Conservation (phyloP, 2,113 vertebrate species). For the Boleophthalmus pectinirostris region DNA sequence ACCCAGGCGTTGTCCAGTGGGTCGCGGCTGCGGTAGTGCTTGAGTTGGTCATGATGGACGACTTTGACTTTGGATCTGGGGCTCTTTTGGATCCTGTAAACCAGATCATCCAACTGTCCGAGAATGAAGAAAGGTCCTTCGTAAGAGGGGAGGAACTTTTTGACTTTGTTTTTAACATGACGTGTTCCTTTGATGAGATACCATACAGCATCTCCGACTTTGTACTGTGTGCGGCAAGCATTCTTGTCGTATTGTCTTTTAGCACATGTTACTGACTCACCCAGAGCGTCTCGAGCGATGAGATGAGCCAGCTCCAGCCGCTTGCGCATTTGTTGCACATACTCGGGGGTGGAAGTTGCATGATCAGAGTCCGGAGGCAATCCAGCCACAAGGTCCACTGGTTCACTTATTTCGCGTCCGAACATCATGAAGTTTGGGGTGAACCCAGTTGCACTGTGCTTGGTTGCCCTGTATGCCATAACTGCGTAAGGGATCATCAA, state of each 20-base stretch:
- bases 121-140: slow-evolving; percentile 6
- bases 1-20: slow-evolving; percentile 10
- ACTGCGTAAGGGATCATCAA: too few species aligned
- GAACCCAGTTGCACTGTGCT: too few species aligned
- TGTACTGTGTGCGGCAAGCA: slow-evolving; percentile 2
- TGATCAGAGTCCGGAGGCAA: neutral
- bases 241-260: neutral
- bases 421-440: slow-evolving; percentile 12
- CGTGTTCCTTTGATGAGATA: slow-evolving; percentile 5
- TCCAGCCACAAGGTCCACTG: neutral
- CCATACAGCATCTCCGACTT: slow-evolving; percentile 5
- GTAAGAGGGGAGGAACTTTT: neutral
- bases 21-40: neutral
- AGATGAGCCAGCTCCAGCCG: neutral
- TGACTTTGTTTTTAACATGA: too few species aligned
- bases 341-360: neutral
- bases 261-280: neutral
- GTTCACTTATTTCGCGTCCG: neutral
- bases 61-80: slow-evolving; percentile 5
- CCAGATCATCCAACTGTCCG: slow-evolving; percentile 1
- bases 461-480: too few species aligned
- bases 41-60: slow-evolving; percentile 7
- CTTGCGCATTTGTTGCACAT: neutral
- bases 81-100: slow-evolving; percentile 5
- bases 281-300: neutral